Base-by-base conservation (phyloP, 2,888 invertebrate species). In the Nasonia oneida region DNA sequence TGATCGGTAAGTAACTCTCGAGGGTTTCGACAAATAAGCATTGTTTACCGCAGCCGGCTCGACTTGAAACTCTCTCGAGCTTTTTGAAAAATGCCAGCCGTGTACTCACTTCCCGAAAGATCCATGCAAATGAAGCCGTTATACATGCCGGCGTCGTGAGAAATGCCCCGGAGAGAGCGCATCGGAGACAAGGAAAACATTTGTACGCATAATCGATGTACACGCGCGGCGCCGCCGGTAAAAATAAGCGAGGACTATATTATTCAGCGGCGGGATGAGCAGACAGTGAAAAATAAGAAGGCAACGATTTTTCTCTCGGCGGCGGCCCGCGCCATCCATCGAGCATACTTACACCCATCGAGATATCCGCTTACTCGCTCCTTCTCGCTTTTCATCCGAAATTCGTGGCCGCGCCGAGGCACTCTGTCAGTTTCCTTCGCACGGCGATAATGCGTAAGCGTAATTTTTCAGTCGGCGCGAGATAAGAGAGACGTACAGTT, bases 21-120 rank as follows among this genome's bases (percentile, higher is more conserved):
- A 83, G 82, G 57, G 37, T 75, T 57, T 70, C 70, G 57, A 57
- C 82, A 82, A 82, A 85, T 79, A 82, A 82, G 82, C 79, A 85
- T 74, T 39, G 50, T 50, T 73, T 14, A 67, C 37, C 4, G 29
- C 64, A 33, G 14, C 2, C 5, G 0, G 1, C 18, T 57, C 57
- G 6, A 57, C n/a, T 57, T 57, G n/a, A 18, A 18, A 53, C 47
- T 18, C 4, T 50, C 50, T 8, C 53, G 15, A 18, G 5, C 53
- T 1, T 8, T 61, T 47, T 47, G 47, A 61, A n/a, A 61, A 61
- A 8, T 8, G n/a, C 57, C 8, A n/a, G 3, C 18, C 5, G 2
- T n/a, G 6, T 18, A 18, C n/a, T 18, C 3, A 18, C n/a, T 18
- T 61, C 8, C n/a, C 57, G 57, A n/a, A n/a, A n/a, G 57, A 61